Percentiles rank a stretch among this genome's conserved stretches.
Evolutionary conservation across 2,888 invertebrate species (phyloP).

Genomic region (Phyllotreta striolata): DNA sequence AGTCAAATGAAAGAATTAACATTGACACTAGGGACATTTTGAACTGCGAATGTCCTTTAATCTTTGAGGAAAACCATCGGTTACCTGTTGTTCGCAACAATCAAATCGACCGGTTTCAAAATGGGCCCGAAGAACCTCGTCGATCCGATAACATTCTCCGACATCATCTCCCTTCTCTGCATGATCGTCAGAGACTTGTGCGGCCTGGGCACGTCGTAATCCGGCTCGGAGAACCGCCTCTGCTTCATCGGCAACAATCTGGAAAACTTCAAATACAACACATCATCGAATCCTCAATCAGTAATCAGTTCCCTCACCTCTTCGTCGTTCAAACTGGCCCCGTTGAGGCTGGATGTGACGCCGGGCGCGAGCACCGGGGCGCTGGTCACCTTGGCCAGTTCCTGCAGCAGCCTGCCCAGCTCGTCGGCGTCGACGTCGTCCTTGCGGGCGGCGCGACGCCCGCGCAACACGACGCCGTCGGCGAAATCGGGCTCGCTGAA

Average conservation of each 20-base stretch:
- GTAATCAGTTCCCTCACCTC: too few species aligned
- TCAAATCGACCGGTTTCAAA: constrained; percentile 41
- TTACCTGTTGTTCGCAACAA: constrained; percentile 15
- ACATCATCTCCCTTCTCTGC: constrained; percentile 38
- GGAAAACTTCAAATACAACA: constrained; percentile 51
- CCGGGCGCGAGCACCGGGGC: constrained; percentile 59
- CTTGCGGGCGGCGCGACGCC: constrained; percentile 23
- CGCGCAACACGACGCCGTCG: constrained; percentile 41
- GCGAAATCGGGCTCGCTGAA: constrained; percentile 50
- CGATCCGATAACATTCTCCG: constrained; percentile 51
- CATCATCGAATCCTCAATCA: too few species aligned
- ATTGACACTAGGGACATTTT: too few species aligned
- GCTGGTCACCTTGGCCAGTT: constrained; percentile 58
- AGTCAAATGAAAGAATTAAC: too few species aligned
- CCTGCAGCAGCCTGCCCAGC: constrained; percentile 55
- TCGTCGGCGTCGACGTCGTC: constrained; percentile 55
- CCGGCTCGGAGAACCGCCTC: constrained; percentile 59
- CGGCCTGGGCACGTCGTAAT: constrained; percentile 63
- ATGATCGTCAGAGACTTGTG: constrained; percentile 55
- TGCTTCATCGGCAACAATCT: constrained; percentile 52
- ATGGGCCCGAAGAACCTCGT: constrained; percentile 59
- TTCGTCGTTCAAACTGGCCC: constrained; percentile 51
- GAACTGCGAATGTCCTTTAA: too few species aligned
- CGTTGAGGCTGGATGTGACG: constrained; percentile 56
- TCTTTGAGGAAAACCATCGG: too few species aligned